Conservation (phyloP, 2,113 vertebrate genomes). For the Epinephelus cyanopodus region DNA sequence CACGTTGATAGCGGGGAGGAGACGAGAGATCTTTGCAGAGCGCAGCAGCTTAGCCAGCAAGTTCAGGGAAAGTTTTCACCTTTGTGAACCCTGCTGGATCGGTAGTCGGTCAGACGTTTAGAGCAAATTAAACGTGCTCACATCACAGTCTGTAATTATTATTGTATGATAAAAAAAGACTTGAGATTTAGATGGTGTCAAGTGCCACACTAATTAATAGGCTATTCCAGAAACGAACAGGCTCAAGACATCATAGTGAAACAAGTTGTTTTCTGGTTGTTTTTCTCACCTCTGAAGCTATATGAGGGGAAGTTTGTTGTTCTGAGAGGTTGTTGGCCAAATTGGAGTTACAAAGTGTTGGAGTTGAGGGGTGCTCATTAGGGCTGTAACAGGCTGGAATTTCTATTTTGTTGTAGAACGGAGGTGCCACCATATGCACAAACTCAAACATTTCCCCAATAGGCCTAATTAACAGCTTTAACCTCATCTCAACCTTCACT, state of each 20-base stretch:
- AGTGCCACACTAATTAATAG: background rate
- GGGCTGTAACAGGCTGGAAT: slow-evolving; percentile 1
- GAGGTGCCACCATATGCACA: slow-evolving; percentile 21
- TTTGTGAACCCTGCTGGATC: slow-evolving; percentile 28
- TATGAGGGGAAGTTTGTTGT: background rate
- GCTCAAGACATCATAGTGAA: background rate
- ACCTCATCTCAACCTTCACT: slow-evolving; percentile 18
- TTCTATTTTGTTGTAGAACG: background rate
- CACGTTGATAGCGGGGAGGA: slow-evolving; percentile 38
- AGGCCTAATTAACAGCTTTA: slow-evolving; percentile 58
- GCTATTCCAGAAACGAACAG: slow-evolving; percentile 7
- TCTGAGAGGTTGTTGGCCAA: slow-evolving; percentile 25
- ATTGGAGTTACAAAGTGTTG: background rate
- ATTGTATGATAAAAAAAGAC: background rate
- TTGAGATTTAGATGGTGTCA: background rate
- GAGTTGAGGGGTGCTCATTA: slow-evolving; percentile 32
- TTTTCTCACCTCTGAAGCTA: slow-evolving; percentile 9
- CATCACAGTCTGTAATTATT: background rate
- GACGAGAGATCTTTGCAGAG: slow-evolving; percentile 35
- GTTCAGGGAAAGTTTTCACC: slow-evolving; percentile 58
- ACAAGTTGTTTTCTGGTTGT: slow-evolving; percentile 2
- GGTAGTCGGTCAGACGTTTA: slow-evolving; percentile 2
- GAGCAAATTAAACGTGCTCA: slow-evolving; percentile 5
- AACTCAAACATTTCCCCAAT: slow-evolving; percentile 25
- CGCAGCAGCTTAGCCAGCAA: slow-evolving; percentile 24